Conservation (phyloP, 2,797 vertebrate genomes). For the Coccyzus lansbergi region DNA sequence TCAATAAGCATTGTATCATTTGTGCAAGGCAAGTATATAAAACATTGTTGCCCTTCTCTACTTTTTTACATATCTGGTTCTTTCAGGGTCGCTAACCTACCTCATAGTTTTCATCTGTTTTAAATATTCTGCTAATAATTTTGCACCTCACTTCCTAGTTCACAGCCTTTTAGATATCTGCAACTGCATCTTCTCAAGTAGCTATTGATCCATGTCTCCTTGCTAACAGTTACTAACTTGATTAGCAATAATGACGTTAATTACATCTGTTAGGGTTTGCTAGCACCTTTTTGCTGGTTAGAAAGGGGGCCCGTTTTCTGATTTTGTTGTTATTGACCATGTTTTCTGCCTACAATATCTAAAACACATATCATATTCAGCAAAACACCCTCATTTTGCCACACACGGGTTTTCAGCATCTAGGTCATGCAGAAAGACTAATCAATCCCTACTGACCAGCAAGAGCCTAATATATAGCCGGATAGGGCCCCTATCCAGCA, state of each 20-base stretch:
- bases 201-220: slow-evolving; percentile 64
- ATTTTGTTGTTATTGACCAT: background rate
- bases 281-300: background rate
- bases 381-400: background rate
- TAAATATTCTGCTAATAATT: slow-evolving; percentile 59
- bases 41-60: slow-evolving; percentile 34
- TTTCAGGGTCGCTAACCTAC: slow-evolving; percentile 62
- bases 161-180: slow-evolving; percentile 23
- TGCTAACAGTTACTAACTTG: slow-evolving; percentile 65
- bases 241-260: slow-evolving; percentile 32
- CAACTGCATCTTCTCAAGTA: slow-evolving; percentile 45
- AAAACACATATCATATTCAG: background rate
- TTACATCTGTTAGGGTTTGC: slow-evolving; percentile 27
- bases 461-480: background rate
- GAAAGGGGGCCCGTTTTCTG: background rate
- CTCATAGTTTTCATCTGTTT: slow-evolving; percentile 58
- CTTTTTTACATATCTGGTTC: slow-evolving; percentile 20
- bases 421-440: background rate
- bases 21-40: slow-evolving; percentile 45
- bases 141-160: slow-evolving; percentile 49
- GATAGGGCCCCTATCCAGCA: slow-evolving; percentile 1
- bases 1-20: slow-evolving; percentile 61
- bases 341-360: background rate
- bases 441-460: slow-evolving; percentile 29
- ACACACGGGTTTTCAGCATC: background rate